These are phyloP conservation scores for Acrossocheilus fasciatus DNA, from an alignment of 2,797 vertebrate species.

Conservation along the genomic window DNA sequence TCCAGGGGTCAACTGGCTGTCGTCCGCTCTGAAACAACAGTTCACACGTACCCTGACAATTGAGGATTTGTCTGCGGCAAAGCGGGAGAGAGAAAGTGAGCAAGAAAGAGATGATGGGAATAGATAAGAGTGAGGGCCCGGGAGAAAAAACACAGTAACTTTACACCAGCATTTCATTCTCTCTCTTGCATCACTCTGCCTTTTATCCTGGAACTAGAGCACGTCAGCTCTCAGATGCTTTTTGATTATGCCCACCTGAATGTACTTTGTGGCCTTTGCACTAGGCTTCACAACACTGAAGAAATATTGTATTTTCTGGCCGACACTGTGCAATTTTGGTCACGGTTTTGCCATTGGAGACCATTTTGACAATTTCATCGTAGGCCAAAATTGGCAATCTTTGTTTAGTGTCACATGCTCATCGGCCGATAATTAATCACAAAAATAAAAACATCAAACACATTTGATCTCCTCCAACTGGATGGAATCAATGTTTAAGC, in stretches of 20 bases:
- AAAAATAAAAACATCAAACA: too few species aligned
- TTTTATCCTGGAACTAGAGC: slow-evolving; percentile 55
- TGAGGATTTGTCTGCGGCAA: slow-evolving; percentile 69
- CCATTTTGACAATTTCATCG: not conserved
- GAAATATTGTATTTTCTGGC: not conserved
- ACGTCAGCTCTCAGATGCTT: slow-evolving; percentile 39
- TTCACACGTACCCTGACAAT: slow-evolving; percentile 74
- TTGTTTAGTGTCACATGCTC: not conserved
- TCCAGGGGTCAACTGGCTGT: slow-evolving; percentile 75
- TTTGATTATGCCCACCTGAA: slow-evolving; percentile 41
- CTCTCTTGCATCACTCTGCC: not conserved
- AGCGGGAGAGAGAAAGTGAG: slow-evolving; percentile 6
- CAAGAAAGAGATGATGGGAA: slow-evolving; percentile 29
- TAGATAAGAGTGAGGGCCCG: slow-evolving; percentile 24
- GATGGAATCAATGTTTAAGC: not conserved
- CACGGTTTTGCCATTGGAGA: not conserved
- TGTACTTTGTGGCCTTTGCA: slow-evolving; percentile 6
- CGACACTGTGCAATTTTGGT: not conserved
- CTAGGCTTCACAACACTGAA: slow-evolving; percentile 8
- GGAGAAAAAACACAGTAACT: slow-evolving; percentile 61
- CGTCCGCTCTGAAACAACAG: slow-evolving; percentile 71
- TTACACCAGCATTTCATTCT: slow-evolving; percentile 49
- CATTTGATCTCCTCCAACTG: not conserved
- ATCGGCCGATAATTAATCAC: not conserved
- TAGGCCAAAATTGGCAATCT: not conserved